Base-by-base conservation (phyloP, 2,113 vertebrate genomes). In the Steatornis caripensis region DNA sequence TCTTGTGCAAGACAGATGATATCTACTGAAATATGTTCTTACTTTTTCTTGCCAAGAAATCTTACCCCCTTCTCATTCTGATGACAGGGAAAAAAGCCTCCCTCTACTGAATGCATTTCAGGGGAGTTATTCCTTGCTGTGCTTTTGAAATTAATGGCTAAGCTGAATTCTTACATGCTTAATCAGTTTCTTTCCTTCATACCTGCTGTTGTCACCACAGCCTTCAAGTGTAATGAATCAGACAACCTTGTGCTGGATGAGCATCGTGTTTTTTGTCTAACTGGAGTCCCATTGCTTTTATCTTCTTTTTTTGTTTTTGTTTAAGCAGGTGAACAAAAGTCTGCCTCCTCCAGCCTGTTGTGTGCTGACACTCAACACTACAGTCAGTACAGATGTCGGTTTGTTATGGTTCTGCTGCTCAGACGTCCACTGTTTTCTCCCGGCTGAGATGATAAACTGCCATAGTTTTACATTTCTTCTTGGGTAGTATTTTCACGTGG, bases 1-100 rank as follows among this genome's bases (percentile, higher is more conserved):
- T 97, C 95, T 90, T 97, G 86, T 95, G 95, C 97, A 97, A 97
- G 97, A 96, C 97, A 96, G 95, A 97, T 97, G 96, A 97, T 95
- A 92, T 95, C 95, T 96, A 45, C 86, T 95, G 92, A 97, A 97
- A 94, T 95, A 95, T 97, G 90, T 89, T 96, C 96, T 93, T 94
- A 64, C 86, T 95, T 95, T 89, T 92, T 72, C 94, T 87, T 95
- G 94, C 96, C 96, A 97, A 91, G 95, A 95, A 91, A 97, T 95
- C 97, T 95, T 95, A 95, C 95, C 96, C 93, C 81, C 45, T 97
- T 91, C 92, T 93, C 64, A 65, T 93, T 92, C 77, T 89, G 86
- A 87, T 93, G 94, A 93, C 90, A 95, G 92, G 72, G 37, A 93
- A 86, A 91, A 97, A 95, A 19, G 22, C 55, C 84, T 96, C 82